A percentile compares a stretch with the other conserved stretches of the same genome.
Evolutionary conservation across 2,113 vertebrate genomes (phyloP).

Genomic region (Platichthys stellatus): DNA sequence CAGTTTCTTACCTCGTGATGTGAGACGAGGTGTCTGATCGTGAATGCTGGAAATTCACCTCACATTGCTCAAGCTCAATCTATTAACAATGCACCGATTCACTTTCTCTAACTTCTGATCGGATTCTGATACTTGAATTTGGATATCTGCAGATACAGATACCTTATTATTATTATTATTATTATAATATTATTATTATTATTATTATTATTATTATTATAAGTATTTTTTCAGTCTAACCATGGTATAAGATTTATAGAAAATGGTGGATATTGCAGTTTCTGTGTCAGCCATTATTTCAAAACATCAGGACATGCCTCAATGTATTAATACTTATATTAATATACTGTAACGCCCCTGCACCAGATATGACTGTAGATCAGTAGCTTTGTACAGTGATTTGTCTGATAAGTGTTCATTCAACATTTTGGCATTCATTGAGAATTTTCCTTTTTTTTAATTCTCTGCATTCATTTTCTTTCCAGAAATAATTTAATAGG

Average conservation of each 20-base stretch:
- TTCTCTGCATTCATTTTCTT: too few relatives aligned
- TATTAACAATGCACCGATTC: conserved; percentile 29
- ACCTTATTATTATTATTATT: too few relatives aligned
- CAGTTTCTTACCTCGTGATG: conserved; percentile 56
- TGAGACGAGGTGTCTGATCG: conserved; percentile 43
- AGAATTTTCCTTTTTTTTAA: too few relatives aligned
- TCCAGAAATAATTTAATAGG: too few relatives aligned
- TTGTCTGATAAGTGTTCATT: too few relatives aligned
- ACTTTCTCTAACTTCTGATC: neutral
- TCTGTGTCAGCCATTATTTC: neutral
- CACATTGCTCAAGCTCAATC: conserved; percentile 34
- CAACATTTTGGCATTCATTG: too few relatives aligned
- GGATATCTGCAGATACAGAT: neutral
- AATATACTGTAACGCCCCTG: too few relatives aligned
- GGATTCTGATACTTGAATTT: neutral
- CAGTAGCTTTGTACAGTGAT: too few relatives aligned
- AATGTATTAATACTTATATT: too few relatives aligned
- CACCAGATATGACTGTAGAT: too few relatives aligned
- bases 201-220: too few relatives aligned
- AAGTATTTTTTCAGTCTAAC: neutral
- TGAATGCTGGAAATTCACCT: conserved; percentile 52
- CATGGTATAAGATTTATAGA: too few relatives aligned
- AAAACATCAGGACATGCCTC: neutral
- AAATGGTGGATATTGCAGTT: neutral
- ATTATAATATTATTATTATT: neutral